Evolutionary conservation across 2,888 invertebrate species (phyloP).

Genomic region (Cataglyphis altisquamis): DNA sequence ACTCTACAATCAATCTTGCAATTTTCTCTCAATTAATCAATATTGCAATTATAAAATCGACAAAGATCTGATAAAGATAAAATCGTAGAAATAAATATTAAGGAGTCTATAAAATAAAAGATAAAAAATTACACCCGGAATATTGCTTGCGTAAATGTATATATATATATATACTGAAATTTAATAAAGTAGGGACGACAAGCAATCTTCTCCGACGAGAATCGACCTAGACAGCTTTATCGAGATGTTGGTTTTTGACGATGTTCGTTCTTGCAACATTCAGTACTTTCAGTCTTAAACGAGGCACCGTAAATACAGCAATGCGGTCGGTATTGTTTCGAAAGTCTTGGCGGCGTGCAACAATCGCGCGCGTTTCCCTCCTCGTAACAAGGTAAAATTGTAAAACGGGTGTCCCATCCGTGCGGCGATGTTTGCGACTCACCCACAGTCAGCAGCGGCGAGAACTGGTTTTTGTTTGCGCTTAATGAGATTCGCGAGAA

Average conservation of each 20-base stretch:
- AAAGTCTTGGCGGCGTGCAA: constrained; percentile 38
- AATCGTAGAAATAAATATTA: background rate
- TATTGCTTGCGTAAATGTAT: background rate
- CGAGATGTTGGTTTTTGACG: constrained; percentile 17
- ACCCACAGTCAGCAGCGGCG: constrained; percentile 2
- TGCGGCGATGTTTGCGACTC: constrained; percentile 41
- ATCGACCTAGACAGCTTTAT: background rate
- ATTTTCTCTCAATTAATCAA: background rate
- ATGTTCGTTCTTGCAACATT: background rate
- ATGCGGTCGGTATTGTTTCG: constrained; percentile 48
- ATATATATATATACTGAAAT: background rate
- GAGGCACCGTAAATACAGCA: background rate
- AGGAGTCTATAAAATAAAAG: background rate
- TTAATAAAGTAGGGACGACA: background rate
- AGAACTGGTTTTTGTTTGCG: constrained; percentile 59
- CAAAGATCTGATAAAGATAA: background rate
- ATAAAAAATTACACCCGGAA: background rate
- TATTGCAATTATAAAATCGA: background rate
- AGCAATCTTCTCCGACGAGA: constrained; percentile 1
- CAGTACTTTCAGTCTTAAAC: constrained; percentile 31
- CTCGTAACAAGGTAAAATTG: constrained; percentile 54
- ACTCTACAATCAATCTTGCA: background rate
- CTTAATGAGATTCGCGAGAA: constrained; percentile 63
- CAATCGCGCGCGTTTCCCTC: background rate
- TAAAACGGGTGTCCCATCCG: constrained; percentile 38